Evolutionary conservation across 1,140 invertebrate species (phyloP), one percentile per base, ranked within the genome.

Genomic region (Brachionus angularis): DNA sequence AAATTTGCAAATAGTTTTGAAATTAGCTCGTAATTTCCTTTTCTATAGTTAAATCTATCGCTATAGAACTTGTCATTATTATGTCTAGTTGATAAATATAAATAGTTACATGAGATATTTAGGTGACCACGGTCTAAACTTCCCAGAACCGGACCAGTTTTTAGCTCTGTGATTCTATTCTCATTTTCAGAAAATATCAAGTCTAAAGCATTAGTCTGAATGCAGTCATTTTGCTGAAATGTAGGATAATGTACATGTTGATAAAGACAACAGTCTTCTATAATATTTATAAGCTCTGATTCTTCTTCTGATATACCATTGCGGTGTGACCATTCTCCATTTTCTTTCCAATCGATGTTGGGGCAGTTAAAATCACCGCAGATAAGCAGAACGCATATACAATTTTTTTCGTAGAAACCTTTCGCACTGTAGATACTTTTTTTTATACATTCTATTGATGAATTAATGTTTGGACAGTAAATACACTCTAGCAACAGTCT

Each of bases 261-360:
- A 18, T 33, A 4, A 12, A 61, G 14, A 61, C n/a, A 36, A 34
- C 39, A 44, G 16, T 61, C 55, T 10, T 39, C 33, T 31, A 61
- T 21, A n/a, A 33, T 18, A 44, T 61, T 23, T 23, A 61, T 10
- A 10, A 61, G 14, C n/a, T 61, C 39, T 12, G n/a, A 33, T 18
- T 44, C 39, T 16, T 25, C 39, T 18, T 16, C 8, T n/a, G n/a
- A n/a, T n/a, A n/a, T n/a, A n/a, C n/a, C n/a, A n/a, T n/a, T n/a
- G n/a, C n/a, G n/a, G n/a, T n/a, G n/a, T n/a, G n/a, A 18, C 33
- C 55, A 61, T 36, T 61, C 55, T 8, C 39, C 55, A 44, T 61
- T 44, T 16, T 36, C 16, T 23, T 44, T 23, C 55, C 55, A 61
- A 4, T n/a, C n/a, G 1, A 61, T 36, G 33, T 61, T 44, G 12